Evolutionary conservation across 2,113 vertebrate species (phyloP), one percentile per base, ranked within the genome.

Genomic region (Vulpes vulpes): DNA sequence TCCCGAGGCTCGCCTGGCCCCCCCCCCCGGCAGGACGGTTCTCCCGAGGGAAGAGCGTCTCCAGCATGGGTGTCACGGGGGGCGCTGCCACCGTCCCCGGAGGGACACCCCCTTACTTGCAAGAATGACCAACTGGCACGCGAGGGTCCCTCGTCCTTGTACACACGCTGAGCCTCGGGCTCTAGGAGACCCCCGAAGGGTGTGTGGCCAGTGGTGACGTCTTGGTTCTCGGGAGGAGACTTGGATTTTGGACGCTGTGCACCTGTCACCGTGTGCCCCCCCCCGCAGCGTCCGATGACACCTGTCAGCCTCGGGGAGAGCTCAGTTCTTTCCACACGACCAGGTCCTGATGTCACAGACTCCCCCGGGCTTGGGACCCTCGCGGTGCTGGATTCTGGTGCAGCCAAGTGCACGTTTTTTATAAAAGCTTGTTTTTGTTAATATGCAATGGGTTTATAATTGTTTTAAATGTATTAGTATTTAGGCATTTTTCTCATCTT

Each of bases 61-160:
- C 27, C 0, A 0, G 11, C 10, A 11, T 32, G 3, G 0, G 64
- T 16, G 38, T 2, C 2, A 30, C 53, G 2, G 5, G 8, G 2
- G 7, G 80, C 12, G 19, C 25, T 15, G 2, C 14, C 4, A 2
- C 23, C 11, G 35, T 32, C 17, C 32, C 55, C 67, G 8, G 11
- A 0, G 23, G 11, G 71, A 35, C 59, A 11, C 14, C 14, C 0
- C 20, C 74, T 76, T 22, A 1, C 7, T 20, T 9, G 4, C 11
- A 11, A 17, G 84, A 55, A 6, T 0, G 16, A 49, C 30, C 22
- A 0, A 11, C 8, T 27, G 35, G 30, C 49, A 8, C 25, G 4
- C 5, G 1, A 2, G 0, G 43, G 57, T 35, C 23, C 1, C 62
- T 17, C 76, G 1, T 23, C 3, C 73, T 57, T 1, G 14, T 10